Evolutionary conservation across 1,140 invertebrate genomes (phyloP).

Genomic region (Drosophila miranda): DNA sequence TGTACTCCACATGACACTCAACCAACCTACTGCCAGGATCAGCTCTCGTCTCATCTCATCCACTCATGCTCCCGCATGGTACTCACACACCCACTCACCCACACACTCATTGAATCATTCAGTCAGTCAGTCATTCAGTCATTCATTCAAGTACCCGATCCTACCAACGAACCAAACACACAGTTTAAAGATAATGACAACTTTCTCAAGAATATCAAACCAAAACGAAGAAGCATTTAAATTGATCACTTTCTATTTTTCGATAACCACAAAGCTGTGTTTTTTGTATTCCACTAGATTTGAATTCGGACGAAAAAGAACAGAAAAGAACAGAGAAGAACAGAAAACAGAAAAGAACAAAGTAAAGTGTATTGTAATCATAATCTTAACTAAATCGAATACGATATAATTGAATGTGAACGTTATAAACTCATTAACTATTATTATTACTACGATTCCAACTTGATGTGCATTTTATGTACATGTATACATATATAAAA

Average conservation of each 20-base stretch:
- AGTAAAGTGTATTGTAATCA: conserved; percentile 40
- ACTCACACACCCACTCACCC: conserved; percentile 1
- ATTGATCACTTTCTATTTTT: conserved; percentile 63
- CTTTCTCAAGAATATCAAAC: conserved; percentile 41
- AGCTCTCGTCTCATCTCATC: conserved; percentile 37
- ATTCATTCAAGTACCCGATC: conserved; percentile 17
- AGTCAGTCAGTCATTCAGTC: conserved; percentile 8
- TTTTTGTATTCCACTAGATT: conserved; percentile 10
- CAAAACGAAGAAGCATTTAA: conserved; percentile 61
- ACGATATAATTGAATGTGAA: conserved; percentile 60
- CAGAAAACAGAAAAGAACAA: conserved; percentile 14
- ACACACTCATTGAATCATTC: conserved; percentile 17
- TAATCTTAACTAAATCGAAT: conserved; percentile 52
- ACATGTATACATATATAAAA: conserved; percentile 27
- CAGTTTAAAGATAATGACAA: conserved; percentile 39
- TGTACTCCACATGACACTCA: conserved; percentile 18
- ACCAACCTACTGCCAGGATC: conserved; percentile 53
- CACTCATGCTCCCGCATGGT: conserved; percentile 54
- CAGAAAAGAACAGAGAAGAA: conserved; percentile 15
- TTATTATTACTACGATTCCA: conserved; percentile 61
- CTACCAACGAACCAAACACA: conserved; percentile 32
- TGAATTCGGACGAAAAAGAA: conserved; percentile 13
- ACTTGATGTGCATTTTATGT: conserved; percentile 52
- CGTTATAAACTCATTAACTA: conserved; percentile 64
- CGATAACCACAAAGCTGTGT: conserved; percentile 34